Conservation (phyloP, 2,797 vertebrate genomes). For the Lutjanus argentimaculatus region DNA sequence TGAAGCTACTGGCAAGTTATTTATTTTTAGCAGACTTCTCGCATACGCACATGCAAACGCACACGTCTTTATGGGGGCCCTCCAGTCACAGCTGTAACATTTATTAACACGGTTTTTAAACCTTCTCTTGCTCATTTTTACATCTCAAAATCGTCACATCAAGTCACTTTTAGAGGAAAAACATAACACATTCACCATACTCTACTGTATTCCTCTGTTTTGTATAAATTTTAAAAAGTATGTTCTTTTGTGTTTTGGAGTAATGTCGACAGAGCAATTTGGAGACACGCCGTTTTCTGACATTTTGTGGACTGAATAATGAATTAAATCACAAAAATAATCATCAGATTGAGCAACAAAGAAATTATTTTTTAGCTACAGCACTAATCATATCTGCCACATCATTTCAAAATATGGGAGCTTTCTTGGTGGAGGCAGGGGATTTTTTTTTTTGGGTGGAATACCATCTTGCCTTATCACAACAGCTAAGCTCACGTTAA, state of each 20-base stretch:
- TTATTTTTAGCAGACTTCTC: slow-evolving; percentile 73
- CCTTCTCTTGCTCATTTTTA: not conserved
- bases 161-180: not conserved
- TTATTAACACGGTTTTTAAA: not conserved
- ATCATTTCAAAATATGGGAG: too few relatives aligned
- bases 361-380: not conserved
- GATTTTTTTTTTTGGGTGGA: too few relatives aligned
- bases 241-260: not conserved
- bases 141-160: not conserved
- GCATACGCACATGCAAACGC: slow-evolving; percentile 15
- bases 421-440: too few relatives aligned
- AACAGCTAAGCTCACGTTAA: too few relatives aligned
- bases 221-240: not conserved
- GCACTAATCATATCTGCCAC: not conserved
- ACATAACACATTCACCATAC: not conserved
- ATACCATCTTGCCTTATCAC: too few relatives aligned
- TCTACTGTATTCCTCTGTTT: not conserved
- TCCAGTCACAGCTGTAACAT: not conserved
- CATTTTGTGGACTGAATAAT: not conserved
- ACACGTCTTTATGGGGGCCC: not conserved
- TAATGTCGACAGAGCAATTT: not conserved
- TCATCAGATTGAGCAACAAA: not conserved
- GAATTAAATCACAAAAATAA: not conserved
- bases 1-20: slow-evolving; percentile 55
- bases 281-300: not conserved